These are phyloP conservation scores for Venustoraphidia nigricollis DNA, from an alignment of 2,888 invertebrate species.

Conservation along the genomic window DNA sequence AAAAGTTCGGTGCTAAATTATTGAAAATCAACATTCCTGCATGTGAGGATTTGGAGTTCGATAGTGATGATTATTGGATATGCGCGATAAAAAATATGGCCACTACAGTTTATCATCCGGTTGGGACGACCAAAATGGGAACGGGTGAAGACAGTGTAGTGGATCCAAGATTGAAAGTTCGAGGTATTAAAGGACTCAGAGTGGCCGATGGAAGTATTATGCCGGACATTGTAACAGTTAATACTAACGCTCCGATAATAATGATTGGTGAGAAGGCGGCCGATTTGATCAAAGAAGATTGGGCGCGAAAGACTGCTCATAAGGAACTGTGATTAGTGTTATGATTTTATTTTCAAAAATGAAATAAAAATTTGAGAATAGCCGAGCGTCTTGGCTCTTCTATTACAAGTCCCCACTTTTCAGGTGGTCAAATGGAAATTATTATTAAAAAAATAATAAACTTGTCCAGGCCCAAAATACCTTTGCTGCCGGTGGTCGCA, in stretches of 20 bases:
- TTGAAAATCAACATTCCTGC: constrained; percentile 34
- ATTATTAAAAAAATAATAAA: no score
- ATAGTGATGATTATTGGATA: constrained; percentile 32
- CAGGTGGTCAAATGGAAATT: no score
- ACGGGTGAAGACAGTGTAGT: neutral
- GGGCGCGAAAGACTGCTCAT: neutral
- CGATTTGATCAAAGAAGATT: neutral
- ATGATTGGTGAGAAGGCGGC: constrained; percentile 1
- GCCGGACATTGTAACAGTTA: neutral
- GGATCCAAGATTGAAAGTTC: neutral
- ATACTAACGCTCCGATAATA: neutral
- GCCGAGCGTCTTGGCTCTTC: no score
- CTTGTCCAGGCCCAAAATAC: no score
- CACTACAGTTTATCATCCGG: constrained; percentile 19
- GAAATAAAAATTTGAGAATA: no score
- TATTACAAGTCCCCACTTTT: no score
- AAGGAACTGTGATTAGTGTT: neutral
- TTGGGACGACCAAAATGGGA: constrained; percentile 22
- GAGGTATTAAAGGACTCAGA: neutral
- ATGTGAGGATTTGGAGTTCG: constrained; percentile 26
- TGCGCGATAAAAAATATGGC: constrained; percentile 25
- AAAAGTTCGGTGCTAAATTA: constrained; percentile 35
- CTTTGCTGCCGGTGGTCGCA: no score
- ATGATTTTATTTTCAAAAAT: neutral
- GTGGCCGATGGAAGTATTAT: neutral